Conservation (phyloP, 2,888 invertebrate genomes). For the Seira musarum region DNA sequence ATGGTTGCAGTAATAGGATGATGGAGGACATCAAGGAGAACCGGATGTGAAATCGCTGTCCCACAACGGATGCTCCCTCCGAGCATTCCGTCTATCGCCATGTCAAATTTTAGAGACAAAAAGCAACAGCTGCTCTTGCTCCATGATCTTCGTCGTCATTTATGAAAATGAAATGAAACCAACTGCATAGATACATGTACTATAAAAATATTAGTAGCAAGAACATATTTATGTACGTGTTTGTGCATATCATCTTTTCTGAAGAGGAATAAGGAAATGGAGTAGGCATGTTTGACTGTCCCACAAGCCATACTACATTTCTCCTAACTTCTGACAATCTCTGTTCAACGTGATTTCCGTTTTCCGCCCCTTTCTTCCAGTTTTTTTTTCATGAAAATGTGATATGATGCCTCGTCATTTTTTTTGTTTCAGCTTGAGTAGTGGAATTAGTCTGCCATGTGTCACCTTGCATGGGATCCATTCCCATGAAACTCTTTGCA, state of each 20-base stretch:
- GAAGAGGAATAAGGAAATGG: neutral
- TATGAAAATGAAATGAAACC: neutral
- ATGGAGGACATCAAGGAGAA: neutral
- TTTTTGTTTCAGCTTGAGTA: neutral
- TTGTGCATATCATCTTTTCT: too few relatives aligned
- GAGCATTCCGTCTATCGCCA: slow-evolving; percentile 42
- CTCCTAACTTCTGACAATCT: slow-evolving; percentile 29
- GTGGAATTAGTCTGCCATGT: neutral
- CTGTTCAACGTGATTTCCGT: slow-evolving; percentile 44
- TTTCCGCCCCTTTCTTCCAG: neutral
- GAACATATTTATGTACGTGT: too few relatives aligned
- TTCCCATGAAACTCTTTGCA: neutral
- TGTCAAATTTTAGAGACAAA: slow-evolving; percentile 24
- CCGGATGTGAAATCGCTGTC: slow-evolving; percentile 51
- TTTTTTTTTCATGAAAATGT: too few relatives aligned
- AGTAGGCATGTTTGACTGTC: neutral
- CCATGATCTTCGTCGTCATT: neutral
- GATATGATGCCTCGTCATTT: neutral
- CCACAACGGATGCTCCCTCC: slow-evolving; percentile 52
- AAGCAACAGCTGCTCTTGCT: slow-evolving; percentile 49
- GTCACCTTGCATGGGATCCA: slow-evolving; percentile 5
- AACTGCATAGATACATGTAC: too few relatives aligned
- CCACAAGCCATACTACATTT: neutral
- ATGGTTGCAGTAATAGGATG: slow-evolving; percentile 7
- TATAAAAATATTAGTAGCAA: too few relatives aligned